Evolutionary conservation across 2,888 invertebrate genomes (phyloP), one percentile per base, ranked within the genome.

Genomic region (Saturnia japonica): DNA sequence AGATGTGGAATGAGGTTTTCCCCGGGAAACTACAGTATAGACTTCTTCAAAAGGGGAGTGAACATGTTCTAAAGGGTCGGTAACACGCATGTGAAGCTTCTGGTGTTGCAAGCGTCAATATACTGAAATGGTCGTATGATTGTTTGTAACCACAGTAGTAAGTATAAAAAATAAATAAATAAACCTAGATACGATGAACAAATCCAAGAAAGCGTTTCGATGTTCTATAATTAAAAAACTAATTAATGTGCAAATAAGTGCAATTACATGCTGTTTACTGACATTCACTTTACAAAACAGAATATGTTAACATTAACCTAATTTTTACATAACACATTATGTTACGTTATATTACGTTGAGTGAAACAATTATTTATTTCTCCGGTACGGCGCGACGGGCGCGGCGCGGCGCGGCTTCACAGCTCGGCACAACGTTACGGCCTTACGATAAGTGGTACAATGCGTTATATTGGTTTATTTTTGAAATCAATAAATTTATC

Each of bases 251-350:
- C 73, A 71, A 64, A 69, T 43, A 64, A 12, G 47, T 74, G 72
- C 70, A 68, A 67, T 67, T 72, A 64, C 67, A 43, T 43, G 68
- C 42, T 66, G 64, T 64, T 34, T 57, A 47, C 67, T 69, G 43
- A 42, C 70, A 66, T 64, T 64, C 64, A 40, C 64, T 40, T 64
- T 64, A 64, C 64, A 64, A 68, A 47, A 62, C 68, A 47, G 70
- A 71, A 71, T 45, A 60, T 68, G 71, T 70, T 72, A 68, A 73
- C 74, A 75, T 72, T 75, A 75, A 72, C 75, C 74, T 43, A 74
- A 70, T 68, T 72, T 75, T 72, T 71, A 72, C 71, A 74, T 73
- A 75, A 75, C 71, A 64, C 12, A 34, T 28, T n/a, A 8, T 68
- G 45, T 72, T 72, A 72, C 69, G 70, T 70, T 28, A 43, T 69